phyloP scores from a whole-genome alignment of 1,140 invertebrate genomes.

The Leptinotarsa undecemlineata region DNA sequence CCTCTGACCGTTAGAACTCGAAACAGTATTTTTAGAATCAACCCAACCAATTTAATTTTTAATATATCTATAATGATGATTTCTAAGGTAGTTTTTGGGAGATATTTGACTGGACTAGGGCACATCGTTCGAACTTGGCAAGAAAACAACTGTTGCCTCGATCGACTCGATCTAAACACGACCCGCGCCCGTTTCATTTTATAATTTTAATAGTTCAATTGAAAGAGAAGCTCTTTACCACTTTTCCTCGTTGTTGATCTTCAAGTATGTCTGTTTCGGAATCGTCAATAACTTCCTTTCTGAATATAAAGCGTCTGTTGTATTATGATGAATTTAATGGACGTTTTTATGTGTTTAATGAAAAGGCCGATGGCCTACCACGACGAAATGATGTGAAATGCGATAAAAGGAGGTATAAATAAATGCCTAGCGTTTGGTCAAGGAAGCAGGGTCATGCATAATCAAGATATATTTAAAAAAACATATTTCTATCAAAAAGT shows the following conservation, averaged over 20 bases:
- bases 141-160: too few species aligned
- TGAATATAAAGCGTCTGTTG: constrained; percentile 33
- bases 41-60: too few species aligned
- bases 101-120: too few species aligned
- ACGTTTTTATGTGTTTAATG: constrained; percentile 11
- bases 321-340: constrained; percentile 15
- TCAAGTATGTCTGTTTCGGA: constrained; percentile 19
- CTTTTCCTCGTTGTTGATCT: background rate
- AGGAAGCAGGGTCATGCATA: background rate
- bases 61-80: too few species aligned
- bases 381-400: background rate
- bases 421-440: background rate
- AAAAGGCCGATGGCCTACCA: constrained; percentile 16
- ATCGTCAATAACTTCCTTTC: constrained; percentile 35
- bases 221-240: constrained; percentile 11
- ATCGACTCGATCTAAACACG: too few species aligned
- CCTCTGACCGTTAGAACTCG: too few species aligned
- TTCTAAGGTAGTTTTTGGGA: too few species aligned
- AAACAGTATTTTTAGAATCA: too few species aligned
- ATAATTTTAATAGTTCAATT: constrained; percentile 18
- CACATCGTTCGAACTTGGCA: too few species aligned
- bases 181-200: background rate
- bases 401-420: background rate
- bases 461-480: background rate
- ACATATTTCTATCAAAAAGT: too few species aligned